phyloP scores from a whole-genome alignment of 1,140 invertebrate species.

The Melipona quadrifasciata region DNA sequence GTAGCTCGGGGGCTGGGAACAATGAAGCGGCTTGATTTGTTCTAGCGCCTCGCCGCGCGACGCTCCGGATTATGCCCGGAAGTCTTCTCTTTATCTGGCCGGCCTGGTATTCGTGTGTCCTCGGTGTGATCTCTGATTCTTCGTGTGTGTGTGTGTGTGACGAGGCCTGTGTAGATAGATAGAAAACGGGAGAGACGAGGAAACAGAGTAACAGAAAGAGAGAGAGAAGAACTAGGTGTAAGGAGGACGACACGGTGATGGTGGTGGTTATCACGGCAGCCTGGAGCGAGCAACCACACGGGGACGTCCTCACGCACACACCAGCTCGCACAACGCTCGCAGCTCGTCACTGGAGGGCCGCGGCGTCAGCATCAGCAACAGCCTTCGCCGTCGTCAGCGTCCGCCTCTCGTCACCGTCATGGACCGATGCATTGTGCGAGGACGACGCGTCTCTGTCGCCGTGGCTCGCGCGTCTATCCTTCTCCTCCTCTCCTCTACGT shows the following conservation, averaged over 20 bases:
- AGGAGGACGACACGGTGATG: slow-evolving; percentile 26
- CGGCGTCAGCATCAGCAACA: slow-evolving; percentile 35
- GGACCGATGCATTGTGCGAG: slow-evolving; percentile 60
- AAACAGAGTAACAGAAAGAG: background rate
- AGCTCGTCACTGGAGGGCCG: slow-evolving; percentile 15
- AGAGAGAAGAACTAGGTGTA: background rate
- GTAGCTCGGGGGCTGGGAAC: slow-evolving; percentile 64
- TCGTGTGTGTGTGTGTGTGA: background rate
- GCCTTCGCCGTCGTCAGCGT: slow-evolving; percentile 34
- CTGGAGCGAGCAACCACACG: slow-evolving; percentile 34
- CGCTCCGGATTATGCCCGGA: slow-evolving; percentile 79
- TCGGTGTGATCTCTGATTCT: slow-evolving; percentile 30
- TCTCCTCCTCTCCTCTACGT: background rate
- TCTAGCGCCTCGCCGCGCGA: slow-evolving; percentile 72
- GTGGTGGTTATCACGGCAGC: slow-evolving; percentile 53
- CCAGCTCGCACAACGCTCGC: background rate
- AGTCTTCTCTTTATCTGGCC: slow-evolving; percentile 77
- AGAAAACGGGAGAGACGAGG: background rate
- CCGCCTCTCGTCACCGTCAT: slow-evolving; percentile 56
- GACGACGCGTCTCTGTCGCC: slow-evolving; percentile 50
- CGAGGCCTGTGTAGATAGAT: background rate
- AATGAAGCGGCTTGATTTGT: slow-evolving; percentile 79
- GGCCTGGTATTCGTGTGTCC: slow-evolving; percentile 37
- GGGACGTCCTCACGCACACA: slow-evolving; percentile 28
- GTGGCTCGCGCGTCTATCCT: slow-evolving; percentile 6